These are phyloP conservation scores for Esox masquinongy DNA, from an alignment of 2,797 vertebrate species.

Conservation along the genomic window DNA sequence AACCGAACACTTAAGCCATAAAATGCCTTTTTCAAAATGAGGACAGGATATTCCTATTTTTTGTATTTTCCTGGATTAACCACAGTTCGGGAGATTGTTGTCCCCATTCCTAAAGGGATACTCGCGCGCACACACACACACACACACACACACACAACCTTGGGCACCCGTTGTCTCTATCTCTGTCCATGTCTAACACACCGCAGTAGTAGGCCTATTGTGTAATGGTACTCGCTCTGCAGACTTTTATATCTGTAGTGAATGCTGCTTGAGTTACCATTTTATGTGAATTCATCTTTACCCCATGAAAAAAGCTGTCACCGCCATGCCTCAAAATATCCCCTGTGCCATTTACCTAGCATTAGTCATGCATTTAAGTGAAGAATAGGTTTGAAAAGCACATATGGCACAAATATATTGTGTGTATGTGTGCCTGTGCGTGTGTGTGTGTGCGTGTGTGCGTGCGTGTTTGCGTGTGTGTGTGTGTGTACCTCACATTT, in stretches of 20 bases:
- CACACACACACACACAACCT: conserved; percentile 23
- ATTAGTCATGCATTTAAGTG: conserved; percentile 54
- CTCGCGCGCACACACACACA: conserved; percentile 5
- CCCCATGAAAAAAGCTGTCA: conserved; percentile 51
- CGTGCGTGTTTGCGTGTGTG: background rate
- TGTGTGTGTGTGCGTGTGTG: background rate
- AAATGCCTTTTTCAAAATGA: no score
- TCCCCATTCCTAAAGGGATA: background rate
- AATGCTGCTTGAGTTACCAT: conserved; percentile 50
- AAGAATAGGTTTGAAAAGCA: conserved; percentile 31
- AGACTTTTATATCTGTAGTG: conserved; percentile 15
- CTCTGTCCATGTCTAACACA: background rate
- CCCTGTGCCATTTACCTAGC: conserved; percentile 46
- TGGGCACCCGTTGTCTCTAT: background rate
- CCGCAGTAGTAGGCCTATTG: conserved; percentile 38
- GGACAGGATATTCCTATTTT: no score
- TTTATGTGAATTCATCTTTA: conserved; percentile 57
- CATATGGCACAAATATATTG: background rate
- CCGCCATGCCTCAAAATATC: conserved; percentile 51
- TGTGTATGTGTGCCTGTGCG: background rate
- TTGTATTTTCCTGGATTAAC: no score
- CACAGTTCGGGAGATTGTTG: no score
- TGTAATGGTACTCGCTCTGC: conserved; percentile 47
- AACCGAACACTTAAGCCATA: no score
- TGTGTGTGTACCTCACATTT: conserved; percentile 12